Evolutionary conservation across 2,113 vertebrate genomes (phyloP).

Genomic region (Tylochromis polylepis): DNA sequence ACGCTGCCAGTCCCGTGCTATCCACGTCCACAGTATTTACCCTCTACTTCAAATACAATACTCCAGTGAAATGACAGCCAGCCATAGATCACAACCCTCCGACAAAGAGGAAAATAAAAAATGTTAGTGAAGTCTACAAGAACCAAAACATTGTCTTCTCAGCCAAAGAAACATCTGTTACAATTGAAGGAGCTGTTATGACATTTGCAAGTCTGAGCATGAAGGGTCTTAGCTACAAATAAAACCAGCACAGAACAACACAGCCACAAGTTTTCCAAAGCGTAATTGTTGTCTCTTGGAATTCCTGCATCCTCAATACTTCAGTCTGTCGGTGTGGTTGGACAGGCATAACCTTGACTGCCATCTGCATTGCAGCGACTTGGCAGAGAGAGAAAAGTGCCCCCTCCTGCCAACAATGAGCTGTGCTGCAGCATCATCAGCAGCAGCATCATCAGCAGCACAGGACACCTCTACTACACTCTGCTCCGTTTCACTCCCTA

Average conservation of each 20-base stretch:
- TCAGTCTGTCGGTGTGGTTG: neutral
- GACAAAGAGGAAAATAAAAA: neutral
- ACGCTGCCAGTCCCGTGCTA: neutral
- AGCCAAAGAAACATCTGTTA: neutral
- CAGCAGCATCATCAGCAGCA: constrained; percentile 30
- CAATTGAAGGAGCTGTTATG: neutral
- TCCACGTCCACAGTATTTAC: neutral
- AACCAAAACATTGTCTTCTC: neutral
- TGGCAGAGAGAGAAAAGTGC: neutral
- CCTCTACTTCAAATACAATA: constrained; percentile 14
- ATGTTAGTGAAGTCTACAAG: neutral
- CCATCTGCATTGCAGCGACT: constrained; percentile 64
- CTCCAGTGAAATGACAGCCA: constrained; percentile 10
- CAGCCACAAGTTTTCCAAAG: neutral
- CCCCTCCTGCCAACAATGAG: constrained; percentile 21
- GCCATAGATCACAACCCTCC: neutral
- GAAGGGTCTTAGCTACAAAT: constrained; percentile 2
- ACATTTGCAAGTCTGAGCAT: constrained; percentile 1
- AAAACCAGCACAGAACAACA: neutral
- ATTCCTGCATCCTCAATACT: neutral
- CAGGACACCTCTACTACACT: constrained; percentile 32
- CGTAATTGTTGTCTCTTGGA: neutral
- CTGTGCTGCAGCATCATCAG: constrained; percentile 6
- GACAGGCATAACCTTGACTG: constrained; percentile 54
- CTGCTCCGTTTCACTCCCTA: neutral